Evolutionary conservation across 2,797 vertebrate genomes (phyloP).

Genomic region (Rhabdophis nuchalis): DNA sequence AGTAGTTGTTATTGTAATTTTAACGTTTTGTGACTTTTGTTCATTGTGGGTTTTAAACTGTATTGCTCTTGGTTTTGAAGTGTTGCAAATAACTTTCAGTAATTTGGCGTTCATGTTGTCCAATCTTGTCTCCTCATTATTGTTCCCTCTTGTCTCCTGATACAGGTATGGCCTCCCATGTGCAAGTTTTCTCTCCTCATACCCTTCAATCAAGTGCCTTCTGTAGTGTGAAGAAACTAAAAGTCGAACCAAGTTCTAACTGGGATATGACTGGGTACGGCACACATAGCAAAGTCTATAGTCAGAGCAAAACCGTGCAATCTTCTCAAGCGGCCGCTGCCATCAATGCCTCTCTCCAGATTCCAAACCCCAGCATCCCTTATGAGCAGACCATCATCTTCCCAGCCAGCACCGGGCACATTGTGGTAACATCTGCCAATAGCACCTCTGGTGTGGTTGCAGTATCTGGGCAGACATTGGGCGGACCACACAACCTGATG

Average conservation of each 20-base stretch:
- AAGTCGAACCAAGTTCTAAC: slow-evolving; percentile 94
- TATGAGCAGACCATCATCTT: slow-evolving; percentile 98
- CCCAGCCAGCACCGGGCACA: slow-evolving; percentile 88
- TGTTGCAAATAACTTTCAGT: neutral
- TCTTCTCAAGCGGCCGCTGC: slow-evolving; percentile 84
- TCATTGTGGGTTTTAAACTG: neutral
- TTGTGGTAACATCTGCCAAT: slow-evolving; percentile 90
- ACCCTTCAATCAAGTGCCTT: slow-evolving; percentile 99
- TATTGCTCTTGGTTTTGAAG: neutral
- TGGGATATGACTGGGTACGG: slow-evolving; percentile 99
- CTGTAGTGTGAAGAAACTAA: slow-evolving; percentile 99
- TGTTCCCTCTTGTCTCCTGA: slow-evolving; percentile 44
- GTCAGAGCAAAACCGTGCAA: slow-evolving; percentile 90
- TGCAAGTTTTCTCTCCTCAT: slow-evolving; percentile 98
- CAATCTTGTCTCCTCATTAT: neutral
- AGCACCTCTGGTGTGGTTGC: slow-evolving; percentile 85
- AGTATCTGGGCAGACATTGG: slow-evolving; percentile 76
- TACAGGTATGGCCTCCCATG: slow-evolving; percentile 99
- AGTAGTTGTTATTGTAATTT: neutral
- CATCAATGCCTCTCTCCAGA: slow-evolving; percentile 83
- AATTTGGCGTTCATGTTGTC: neutral
- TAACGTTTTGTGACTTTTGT: neutral
- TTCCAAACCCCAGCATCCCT: slow-evolving; percentile 84
- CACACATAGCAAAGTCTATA: slow-evolving; percentile 93
- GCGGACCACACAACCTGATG: slow-evolving; percentile 90